Percentiles rank a stretch among this genome's conserved stretches.
Conservation (phyloP, 2,797 vertebrate species). For the Pachyuromys duprasi region DNA sequence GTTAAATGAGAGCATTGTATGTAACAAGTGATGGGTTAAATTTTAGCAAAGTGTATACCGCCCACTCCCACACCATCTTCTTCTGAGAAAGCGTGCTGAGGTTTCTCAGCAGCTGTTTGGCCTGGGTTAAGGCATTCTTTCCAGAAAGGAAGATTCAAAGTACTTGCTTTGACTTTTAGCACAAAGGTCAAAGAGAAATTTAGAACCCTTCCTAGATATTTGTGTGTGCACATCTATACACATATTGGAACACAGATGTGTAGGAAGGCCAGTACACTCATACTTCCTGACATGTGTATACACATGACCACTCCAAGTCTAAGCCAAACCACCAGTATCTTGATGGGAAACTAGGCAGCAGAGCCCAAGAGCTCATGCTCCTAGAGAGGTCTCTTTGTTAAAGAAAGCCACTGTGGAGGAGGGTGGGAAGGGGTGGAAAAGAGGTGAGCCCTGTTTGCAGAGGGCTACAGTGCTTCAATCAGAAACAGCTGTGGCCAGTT, state of each 20-base stretch:
- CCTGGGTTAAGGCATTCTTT: constrained; percentile 14
- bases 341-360: not conserved
- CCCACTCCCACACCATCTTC: not conserved
- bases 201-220: not conserved
- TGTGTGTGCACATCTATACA: too few relatives aligned
- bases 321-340: not conserved
- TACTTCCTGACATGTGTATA: not conserved
- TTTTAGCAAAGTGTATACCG: not conserved
- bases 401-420: constrained; percentile 23
- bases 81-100: not conserved
- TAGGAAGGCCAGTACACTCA: accelerated
- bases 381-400: constrained; percentile 66
- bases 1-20: not conserved
- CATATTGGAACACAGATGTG: too few relatives aligned
- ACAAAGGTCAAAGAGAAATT: not conserved
- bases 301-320: not conserved
- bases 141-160: constrained; percentile 57
- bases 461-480: constrained; percentile 74
- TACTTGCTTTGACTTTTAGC: not conserved
- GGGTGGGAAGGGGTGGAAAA: not conserved
- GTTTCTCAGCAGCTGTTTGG: constrained; percentile 29
- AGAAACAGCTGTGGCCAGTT: constrained; percentile 86
- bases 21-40: constrained; percentile 7
- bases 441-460: constrained; percentile 68
- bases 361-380: not conserved